Conservation (phyloP, 2,797 vertebrate species). For the Botia almorhae region DNA sequence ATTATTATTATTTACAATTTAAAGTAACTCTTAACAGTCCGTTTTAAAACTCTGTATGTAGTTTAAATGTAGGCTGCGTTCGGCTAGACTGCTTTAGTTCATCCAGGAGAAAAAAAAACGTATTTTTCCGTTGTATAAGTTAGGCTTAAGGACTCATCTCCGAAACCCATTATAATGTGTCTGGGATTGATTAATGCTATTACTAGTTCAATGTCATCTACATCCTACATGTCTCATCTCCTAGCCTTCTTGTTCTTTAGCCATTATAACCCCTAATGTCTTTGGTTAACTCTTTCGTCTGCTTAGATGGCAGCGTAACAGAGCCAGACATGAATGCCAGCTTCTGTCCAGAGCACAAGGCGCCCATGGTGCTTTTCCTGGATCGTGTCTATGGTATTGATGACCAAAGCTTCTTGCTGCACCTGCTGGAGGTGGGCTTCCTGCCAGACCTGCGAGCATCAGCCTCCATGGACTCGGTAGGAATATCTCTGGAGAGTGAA, state of each 20-base stretch:
- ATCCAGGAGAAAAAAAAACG: background rate
- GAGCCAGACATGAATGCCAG: constrained; percentile 94
- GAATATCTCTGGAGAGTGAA: constrained; percentile 48
- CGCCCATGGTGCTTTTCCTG: constrained; percentile 97
- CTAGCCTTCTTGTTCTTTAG: background rate
- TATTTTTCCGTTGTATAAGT: background rate
- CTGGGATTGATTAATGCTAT: constrained; percentile 17
- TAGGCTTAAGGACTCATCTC: constrained; percentile 8
- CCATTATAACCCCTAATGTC: background rate
- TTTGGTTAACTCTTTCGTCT: constrained; percentile 16
- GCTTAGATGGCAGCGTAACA: constrained; percentile 88
- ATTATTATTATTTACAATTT: no score
- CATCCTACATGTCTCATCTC: constrained; percentile 4
- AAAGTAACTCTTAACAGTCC: no score
- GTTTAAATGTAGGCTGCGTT: no score
- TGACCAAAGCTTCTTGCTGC: constrained; percentile 94
- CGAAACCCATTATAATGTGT: constrained; percentile 5
- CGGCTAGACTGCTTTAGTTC: background rate
- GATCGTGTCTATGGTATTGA: constrained; percentile 96
- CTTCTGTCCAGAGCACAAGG: constrained; percentile 98
- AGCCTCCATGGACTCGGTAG: constrained; percentile 93
- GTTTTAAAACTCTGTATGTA: no score
- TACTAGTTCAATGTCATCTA: constrained; percentile 25
- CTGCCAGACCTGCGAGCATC: constrained; percentile 93
- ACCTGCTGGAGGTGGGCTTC: constrained; percentile 95